Evolutionary conservation across 1,140 invertebrate genomes (phyloP).

Genomic region (Zaprionus tsacasi): DNA sequence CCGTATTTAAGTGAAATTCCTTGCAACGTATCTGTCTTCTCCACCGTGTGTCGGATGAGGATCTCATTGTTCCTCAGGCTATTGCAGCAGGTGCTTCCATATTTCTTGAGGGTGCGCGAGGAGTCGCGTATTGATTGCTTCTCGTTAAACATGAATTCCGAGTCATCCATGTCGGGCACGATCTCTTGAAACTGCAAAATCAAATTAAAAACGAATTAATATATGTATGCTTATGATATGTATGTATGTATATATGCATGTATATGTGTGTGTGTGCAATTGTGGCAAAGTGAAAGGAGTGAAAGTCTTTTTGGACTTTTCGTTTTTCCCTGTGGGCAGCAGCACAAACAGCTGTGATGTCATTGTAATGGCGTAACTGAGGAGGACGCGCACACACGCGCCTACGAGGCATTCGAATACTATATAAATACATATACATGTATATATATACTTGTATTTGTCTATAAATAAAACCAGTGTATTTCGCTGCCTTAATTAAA

Average conservation of each 20-base stretch:
- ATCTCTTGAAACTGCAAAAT: conserved; percentile 83
- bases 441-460: conserved; percentile 4
- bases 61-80: conserved; percentile 88
- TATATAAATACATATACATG: background rate
- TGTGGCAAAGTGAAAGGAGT: conserved; percentile 20
- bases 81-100: conserved; percentile 91
- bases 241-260: background rate
- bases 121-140: conserved; percentile 93
- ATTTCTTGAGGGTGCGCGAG: conserved; percentile 93
- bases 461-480: conserved; percentile 35
- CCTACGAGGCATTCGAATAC: background rate
- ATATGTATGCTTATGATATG: background rate
- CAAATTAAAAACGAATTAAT: conserved; percentile 13
- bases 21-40: conserved; percentile 94
- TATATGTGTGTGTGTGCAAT: conserved; percentile 1
- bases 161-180: conserved; percentile 86
- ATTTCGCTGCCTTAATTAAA: conserved; percentile 31
- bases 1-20: conserved; percentile 96
- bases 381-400: background rate
- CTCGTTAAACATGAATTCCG: conserved; percentile 91
- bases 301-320: conserved; percentile 23
- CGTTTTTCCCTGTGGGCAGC: conserved; percentile 2
- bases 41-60: conserved; percentile 91
- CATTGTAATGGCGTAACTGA: conserved; percentile 48
- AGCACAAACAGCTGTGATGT: conserved; percentile 56